Evolutionary conservation across 2,888 invertebrate species (phyloP).

Genomic region (Pediacus dermestoides): DNA sequence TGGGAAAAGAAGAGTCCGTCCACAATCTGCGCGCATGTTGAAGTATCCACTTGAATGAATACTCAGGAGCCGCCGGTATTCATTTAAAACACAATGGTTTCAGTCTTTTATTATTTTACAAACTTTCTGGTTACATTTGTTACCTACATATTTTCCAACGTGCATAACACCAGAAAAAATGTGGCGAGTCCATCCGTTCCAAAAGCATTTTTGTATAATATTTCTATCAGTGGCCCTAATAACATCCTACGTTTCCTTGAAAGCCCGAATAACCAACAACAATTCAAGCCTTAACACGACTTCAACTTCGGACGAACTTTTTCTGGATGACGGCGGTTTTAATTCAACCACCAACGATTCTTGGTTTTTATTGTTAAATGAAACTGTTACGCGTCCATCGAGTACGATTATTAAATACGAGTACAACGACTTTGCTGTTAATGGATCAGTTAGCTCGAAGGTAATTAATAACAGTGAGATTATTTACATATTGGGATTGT

Average conservation of each 20-base stretch:
- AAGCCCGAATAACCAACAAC: background rate
- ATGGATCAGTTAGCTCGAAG: background rate
- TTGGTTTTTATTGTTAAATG: no score
- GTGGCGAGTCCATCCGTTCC: constrained; percentile 27
- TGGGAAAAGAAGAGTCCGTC: constrained; percentile 11
- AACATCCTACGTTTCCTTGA: constrained; percentile 26
- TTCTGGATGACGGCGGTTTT: background rate
- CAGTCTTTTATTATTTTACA: constrained; percentile 23
- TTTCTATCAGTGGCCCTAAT: constrained; percentile 34
- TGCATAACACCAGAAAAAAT: constrained; percentile 12
- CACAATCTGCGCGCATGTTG: constrained; percentile 37
- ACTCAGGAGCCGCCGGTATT: constrained; percentile 29
- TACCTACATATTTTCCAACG: background rate
- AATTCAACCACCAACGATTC: background rate
- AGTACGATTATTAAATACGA: background rate
- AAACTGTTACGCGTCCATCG: background rate
- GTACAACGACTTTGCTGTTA: background rate
- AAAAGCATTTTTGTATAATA: constrained; percentile 36
- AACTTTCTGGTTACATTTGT: constrained; percentile 8
- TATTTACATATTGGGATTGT: constrained; percentile 64
- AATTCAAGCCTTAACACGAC: no score
- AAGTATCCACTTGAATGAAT: constrained; percentile 34
- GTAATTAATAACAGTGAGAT: constrained; percentile 8
- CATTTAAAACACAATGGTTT: constrained; percentile 26
- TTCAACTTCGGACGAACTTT: constrained; percentile 4